Evolutionary conservation across 35 echinoderm and acorn worm species (phyloP).

Genomic region (Antedon bifida): DNA sequence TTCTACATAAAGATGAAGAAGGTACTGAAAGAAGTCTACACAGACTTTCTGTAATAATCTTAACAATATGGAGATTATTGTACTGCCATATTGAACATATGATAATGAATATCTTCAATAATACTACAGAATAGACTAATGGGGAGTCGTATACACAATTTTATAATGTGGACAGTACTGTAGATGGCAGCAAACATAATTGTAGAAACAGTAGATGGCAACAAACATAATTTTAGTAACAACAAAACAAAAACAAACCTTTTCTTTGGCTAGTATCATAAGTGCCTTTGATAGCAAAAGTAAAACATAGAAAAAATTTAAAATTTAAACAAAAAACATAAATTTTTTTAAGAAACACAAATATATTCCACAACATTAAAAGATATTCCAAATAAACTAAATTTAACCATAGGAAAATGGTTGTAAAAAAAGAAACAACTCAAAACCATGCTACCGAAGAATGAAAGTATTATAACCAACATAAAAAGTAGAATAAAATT

Average conservation of each 20-base stretch:
- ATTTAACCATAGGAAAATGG: too few relatives aligned
- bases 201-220: not conserved
- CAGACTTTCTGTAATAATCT: too few relatives aligned
- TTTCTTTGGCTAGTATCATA: not conserved
- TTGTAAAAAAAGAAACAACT: not conserved
- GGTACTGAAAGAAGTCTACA: too few relatives aligned
- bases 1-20: too few relatives aligned
- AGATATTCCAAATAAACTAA: not conserved
- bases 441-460: not conserved
- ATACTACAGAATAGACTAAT: too few relatives aligned
- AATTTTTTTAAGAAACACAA: not conserved
- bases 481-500: not conserved
- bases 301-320: not conserved
- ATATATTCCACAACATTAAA: not conserved
- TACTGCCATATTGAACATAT: too few relatives aligned
- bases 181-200: too few relatives aligned
- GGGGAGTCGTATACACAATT: too few relatives aligned
- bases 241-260: not conserved
- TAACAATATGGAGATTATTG: too few relatives aligned
- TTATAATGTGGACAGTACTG: too few relatives aligned
- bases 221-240: not conserved
- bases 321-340: not conserved
- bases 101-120: too few relatives aligned
- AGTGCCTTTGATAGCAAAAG: not conserved
- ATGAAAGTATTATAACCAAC: not conserved